Conservation (phyloP, 2,888 invertebrate species). For the Stenodera caucasica region DNA sequence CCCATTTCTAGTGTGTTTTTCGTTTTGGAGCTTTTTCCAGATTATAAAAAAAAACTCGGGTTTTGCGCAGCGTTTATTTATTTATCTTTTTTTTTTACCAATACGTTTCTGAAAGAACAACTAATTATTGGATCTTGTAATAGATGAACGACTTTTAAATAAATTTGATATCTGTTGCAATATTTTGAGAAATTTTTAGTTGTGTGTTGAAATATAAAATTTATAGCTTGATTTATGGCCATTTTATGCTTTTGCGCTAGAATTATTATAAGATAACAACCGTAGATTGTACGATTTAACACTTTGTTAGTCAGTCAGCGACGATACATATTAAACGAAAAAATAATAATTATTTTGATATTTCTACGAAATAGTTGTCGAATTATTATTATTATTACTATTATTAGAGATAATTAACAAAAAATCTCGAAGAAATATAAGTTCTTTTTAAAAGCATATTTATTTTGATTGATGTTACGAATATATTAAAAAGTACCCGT, state of each 20-base stretch:
- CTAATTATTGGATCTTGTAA: too few species aligned
- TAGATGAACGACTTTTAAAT: too few species aligned
- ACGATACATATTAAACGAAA: too few species aligned
- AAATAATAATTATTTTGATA: conserved; percentile 10
- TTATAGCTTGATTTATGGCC: conserved; percentile 17
- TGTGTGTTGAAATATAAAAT: conserved; percentile 3
- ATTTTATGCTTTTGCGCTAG: conserved; percentile 18
- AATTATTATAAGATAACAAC: conserved; percentile 5
- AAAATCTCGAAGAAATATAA: conserved; percentile 5
- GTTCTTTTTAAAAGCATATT: not conserved
- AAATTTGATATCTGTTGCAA: too few species aligned
- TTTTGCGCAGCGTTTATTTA: too few species aligned
- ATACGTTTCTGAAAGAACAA: too few species aligned
- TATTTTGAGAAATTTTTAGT: too few species aligned
- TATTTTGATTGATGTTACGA: conserved; percentile 21
- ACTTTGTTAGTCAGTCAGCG: conserved; percentile 6
- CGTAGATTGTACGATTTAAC: conserved; percentile 14
- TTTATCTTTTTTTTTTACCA: too few species aligned
- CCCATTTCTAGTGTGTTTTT: too few species aligned
- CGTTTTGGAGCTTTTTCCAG: too few species aligned
- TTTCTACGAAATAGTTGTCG: conserved; percentile 7
- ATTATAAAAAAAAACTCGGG: too few species aligned
- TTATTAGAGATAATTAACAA: conserved; percentile 13
- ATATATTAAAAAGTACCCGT: conserved; percentile 16
- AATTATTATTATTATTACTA: conserved; percentile 6